Evolutionary conservation across 2,888 invertebrate genomes (phyloP), one percentile per base, ranked within the genome.

Genomic region (Diarsia brunnea): DNA sequence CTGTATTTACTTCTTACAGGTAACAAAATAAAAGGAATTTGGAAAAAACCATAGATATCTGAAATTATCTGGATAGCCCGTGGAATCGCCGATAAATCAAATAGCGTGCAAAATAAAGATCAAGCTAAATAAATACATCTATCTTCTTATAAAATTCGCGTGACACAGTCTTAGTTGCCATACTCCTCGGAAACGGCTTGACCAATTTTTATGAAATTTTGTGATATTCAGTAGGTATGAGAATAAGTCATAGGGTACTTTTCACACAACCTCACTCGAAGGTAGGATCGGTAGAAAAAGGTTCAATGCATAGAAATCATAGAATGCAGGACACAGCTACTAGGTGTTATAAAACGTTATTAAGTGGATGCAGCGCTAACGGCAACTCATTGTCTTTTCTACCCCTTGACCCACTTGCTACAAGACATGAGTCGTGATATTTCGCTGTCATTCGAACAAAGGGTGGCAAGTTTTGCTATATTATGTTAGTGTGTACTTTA

Each of bases 321-420:
- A 31, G 31, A 2, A 31, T 31, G 31, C 31, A 31, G 31, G 31
- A 4, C 31, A 31, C 31, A 2, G 31, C 31, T 31, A 4, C 0
- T 38, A 38, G 7, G 58, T 55, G 70, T 73, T 76, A 78, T 63
- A 66, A 76, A 86, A 81, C 27, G 64, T 73, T 78, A 79, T 76
- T 69, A 83, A 73, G 71, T 82, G 72, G 68, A 72, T 75, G 72
- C 65, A 78, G 75, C 67, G 79, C 66, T 65, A 72, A 66, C 65
- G 70, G 68, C 79, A 65, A 82, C 79, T 83, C 86, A 86, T 87
- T 87, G 85, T 81, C 80, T 84, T 84, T 70, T 78, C 72, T 79
- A 78, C 81, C 75, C 84, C 88, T 89, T 89, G 89, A 91, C 90
- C 90, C 73, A 90, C 79, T 87, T 89, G 78, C 49, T 27, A 51